phyloP scores from a whole-genome alignment of 92 coral and sea anemone genomes.

The Zoanthus sociatus region DNA sequence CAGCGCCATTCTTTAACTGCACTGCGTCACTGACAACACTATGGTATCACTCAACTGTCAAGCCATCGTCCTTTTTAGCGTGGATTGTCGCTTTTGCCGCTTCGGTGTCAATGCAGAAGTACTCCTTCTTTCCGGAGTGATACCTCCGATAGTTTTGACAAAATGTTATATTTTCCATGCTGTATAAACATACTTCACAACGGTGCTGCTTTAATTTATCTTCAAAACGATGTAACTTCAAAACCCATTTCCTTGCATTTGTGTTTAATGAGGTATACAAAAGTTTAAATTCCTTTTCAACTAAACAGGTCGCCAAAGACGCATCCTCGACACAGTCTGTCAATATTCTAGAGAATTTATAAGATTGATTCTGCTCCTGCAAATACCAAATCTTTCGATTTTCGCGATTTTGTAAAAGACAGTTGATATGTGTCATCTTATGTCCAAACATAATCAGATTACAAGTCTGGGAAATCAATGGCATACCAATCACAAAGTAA shows the following conservation, averaged over 20 bases:
- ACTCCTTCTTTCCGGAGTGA: background rate
- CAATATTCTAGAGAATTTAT: too few relatives aligned
- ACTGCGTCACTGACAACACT: background rate
- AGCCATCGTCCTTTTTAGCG: background rate
- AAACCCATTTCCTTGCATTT: too few relatives aligned
- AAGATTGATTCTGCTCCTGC: too few relatives aligned
- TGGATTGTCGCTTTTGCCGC: background rate
- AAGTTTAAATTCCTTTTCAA: too few relatives aligned
- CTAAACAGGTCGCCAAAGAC: too few relatives aligned
- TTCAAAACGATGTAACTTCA: background rate
- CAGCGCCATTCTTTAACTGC: background rate
- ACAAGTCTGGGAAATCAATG: too few relatives aligned
- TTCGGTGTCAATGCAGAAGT: background rate
- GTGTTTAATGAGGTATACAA: background rate
- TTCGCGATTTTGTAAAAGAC: too few relatives aligned
- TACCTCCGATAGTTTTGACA: background rate
- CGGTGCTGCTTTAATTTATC: background rate
- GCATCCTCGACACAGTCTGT: too few relatives aligned
- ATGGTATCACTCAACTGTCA: background rate
- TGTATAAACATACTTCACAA: background rate
- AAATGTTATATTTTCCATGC: background rate
- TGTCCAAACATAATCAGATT: too few relatives aligned
- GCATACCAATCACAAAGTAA: too few relatives aligned
- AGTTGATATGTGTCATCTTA: too few relatives aligned
- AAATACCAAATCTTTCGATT: too few relatives aligned